Conservation (phyloP, 2,113 vertebrate species). For the Alosa alosa region DNA sequence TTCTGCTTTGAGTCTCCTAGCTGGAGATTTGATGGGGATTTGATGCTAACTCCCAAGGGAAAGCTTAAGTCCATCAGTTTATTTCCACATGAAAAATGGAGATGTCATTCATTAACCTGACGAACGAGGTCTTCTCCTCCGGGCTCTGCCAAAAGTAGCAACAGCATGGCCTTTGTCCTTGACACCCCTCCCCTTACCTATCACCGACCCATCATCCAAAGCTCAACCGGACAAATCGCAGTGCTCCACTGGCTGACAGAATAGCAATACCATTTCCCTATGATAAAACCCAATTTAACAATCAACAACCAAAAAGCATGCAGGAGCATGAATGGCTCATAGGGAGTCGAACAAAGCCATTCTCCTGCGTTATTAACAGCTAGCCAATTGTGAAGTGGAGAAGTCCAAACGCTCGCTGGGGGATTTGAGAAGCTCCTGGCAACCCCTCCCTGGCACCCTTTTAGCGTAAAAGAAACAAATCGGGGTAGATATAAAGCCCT, state of each 20-base stretch:
- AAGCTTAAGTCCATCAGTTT: background rate
- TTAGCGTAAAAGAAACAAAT: background rate
- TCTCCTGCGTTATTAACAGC: background rate
- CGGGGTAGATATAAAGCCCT: no score
- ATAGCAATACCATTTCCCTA: background rate
- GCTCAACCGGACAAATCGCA: background rate
- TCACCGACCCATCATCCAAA: background rate
- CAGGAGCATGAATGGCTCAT: background rate
- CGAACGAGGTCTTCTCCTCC: background rate
- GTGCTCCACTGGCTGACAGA: background rate
- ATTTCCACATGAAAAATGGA: background rate
- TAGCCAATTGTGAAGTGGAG: background rate
- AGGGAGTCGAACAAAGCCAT: background rate
- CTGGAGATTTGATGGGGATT: background rate
- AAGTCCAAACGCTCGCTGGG: background rate
- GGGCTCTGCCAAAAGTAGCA: background rate
- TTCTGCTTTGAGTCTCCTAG: background rate
- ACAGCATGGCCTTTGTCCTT: background rate
- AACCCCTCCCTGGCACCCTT: background rate
- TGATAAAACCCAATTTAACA: slow-evolving; percentile 8
- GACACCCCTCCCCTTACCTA: background rate
- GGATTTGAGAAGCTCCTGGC: slow-evolving; percentile 5
- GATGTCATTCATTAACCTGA: background rate
- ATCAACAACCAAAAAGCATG: background rate
- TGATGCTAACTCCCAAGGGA: background rate